These are phyloP conservation scores for Toxotes chatareus DNA, from an alignment of 2,113 vertebrate species.

Conservation along the genomic window DNA sequence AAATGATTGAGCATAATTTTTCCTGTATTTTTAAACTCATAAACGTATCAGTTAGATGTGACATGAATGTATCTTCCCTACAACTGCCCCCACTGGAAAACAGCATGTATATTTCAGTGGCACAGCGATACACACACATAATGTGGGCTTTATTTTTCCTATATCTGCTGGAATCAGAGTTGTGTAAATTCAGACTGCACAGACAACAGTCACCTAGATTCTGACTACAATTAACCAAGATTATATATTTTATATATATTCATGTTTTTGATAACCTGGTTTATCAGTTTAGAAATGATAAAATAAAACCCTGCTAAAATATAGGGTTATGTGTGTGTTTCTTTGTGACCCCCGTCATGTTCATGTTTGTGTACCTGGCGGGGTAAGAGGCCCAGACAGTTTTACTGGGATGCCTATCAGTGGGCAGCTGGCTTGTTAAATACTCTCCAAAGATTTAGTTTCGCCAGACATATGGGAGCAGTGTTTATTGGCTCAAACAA, in stretches of 20 bases:
- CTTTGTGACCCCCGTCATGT: conserved; percentile 19
- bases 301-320: not conserved
- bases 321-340: not conserved
- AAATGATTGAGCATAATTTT: no score
- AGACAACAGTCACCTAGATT: not conserved
- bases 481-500: conserved; percentile 33
- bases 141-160: no score
- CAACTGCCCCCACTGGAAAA: no score
- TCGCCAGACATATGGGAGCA: conserved; percentile 36
- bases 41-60: no score
- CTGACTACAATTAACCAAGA: not conserved
- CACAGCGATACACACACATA: no score
- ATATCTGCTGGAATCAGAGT: no score
- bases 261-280: not conserved
- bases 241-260: not conserved
- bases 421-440: conserved; percentile 67
- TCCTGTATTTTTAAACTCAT: no score
- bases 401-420: conserved; percentile 67
- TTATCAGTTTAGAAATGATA: not conserved
- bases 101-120: no score
- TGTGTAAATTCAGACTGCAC: no score
- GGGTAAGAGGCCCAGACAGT: conserved; percentile 36
- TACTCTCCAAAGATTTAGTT: conserved; percentile 26
- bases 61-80: no score
- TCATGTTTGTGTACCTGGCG: conserved; percentile 55